Evolutionary conservation across 2,797 vertebrate genomes (phyloP).

Genomic region (Ispidina lecontei): DNA sequence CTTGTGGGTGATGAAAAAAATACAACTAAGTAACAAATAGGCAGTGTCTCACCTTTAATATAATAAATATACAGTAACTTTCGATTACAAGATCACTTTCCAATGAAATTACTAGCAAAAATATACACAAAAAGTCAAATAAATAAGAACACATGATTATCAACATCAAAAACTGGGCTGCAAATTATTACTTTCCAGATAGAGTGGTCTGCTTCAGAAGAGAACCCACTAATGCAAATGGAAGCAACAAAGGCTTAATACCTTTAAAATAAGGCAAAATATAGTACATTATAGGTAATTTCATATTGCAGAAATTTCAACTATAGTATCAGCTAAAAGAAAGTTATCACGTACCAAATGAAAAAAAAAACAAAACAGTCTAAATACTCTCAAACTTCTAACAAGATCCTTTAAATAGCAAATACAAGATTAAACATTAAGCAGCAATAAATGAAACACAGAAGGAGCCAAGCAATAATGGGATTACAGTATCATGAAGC

Average conservation of each 20-base stretch:
- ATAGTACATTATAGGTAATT: background rate
- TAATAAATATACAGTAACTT: background rate
- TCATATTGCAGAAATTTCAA: background rate
- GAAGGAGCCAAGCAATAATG: fast-evolving
- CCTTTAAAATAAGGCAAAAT: constrained; percentile 32
- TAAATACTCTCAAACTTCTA: background rate
- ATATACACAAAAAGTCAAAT: background rate
- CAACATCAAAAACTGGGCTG: constrained; percentile 7
- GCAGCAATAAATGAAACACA: background rate
- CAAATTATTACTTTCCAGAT: background rate
- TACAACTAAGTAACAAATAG: background rate
- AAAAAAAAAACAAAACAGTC: background rate
- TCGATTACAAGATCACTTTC: constrained; percentile 23
- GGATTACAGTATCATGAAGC: background rate
- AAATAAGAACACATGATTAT: background rate
- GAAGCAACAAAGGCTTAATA: background rate
- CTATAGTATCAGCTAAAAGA: background rate
- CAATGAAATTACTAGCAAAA: constrained; percentile 26
- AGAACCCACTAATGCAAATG: background rate
- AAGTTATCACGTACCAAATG: background rate
- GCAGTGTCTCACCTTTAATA: constrained; percentile 32
- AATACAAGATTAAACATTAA: background rate
- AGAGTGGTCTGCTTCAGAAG: background rate
- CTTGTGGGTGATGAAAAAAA: background rate
- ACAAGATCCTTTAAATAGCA: background rate